These are phyloP conservation scores for Drosophila navojoa DNA, from an alignment of 1,140 invertebrate genomes.

Conservation along the genomic window DNA sequence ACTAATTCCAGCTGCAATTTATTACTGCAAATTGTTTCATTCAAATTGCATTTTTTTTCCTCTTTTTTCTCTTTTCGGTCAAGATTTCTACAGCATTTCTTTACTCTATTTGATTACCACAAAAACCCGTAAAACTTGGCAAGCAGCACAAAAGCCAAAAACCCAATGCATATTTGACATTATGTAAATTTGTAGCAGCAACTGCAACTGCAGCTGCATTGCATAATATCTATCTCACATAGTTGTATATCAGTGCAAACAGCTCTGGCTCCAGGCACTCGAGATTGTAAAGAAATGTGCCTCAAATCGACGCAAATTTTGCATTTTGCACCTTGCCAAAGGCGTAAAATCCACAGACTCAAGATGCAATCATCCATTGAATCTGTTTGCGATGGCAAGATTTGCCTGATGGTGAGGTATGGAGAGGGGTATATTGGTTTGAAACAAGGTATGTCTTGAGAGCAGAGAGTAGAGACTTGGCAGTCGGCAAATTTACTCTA, in stretches of 20 bases:
- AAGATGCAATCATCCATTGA: background rate
- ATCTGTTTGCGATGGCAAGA: background rate
- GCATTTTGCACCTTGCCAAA: background rate
- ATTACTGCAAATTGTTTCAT: background rate
- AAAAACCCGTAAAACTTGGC: background rate
- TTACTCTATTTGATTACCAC: background rate
- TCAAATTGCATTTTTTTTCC: background rate
- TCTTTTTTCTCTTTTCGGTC: background rate
- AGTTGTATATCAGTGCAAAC: background rate
- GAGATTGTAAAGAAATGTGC: background rate
- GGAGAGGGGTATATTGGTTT: too few relatives aligned
- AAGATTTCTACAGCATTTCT: background rate
- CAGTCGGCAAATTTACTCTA: too few relatives aligned
- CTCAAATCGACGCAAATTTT: background rate
- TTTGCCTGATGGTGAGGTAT: background rate
- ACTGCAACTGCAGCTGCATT: background rate
- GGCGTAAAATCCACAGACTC: background rate
- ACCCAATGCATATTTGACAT: slow-evolving; percentile 6
- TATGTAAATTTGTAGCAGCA: slow-evolving; percentile 2
- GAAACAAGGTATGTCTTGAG: too few relatives aligned
- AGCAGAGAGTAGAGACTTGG: too few relatives aligned
- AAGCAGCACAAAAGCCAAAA: background rate
- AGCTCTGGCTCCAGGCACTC: background rate
- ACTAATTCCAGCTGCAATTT: background rate
- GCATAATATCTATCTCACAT: background rate